phyloP scores from a whole-genome alignment of 1,140 invertebrate genomes.

The Cydia fagiglandana region DNA sequence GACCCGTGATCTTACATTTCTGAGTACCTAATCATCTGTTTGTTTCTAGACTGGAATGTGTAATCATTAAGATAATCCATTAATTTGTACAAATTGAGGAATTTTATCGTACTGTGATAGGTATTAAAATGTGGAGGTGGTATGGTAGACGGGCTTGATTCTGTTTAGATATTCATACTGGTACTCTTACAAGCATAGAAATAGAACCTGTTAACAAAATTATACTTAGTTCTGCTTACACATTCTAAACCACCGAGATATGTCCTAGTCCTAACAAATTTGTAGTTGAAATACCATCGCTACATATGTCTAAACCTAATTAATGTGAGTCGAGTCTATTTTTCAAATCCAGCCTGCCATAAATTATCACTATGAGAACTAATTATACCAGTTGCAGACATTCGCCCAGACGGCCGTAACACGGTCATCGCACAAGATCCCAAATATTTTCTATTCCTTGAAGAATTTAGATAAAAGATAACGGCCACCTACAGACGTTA shows the following conservation, averaged over 20 bases:
- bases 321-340: conserved; percentile 18
- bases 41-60: conserved; percentile 17
- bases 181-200: not conserved
- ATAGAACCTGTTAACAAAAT: too few relatives aligned
- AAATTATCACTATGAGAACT: conserved; percentile 39
- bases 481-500: not conserved
- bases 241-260: too few relatives aligned
- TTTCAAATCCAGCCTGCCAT: conserved; percentile 33
- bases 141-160: not conserved
- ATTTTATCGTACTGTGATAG: not conserved
- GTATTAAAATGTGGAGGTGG: not conserved
- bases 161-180: not conserved
- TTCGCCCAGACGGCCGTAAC: conserved; percentile 36
- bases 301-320: conserved; percentile 17
- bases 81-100: conserved; percentile 11
- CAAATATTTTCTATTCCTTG: conserved; percentile 34
- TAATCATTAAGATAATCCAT: conserved; percentile 9
- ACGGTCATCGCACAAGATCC: conserved; percentile 39
- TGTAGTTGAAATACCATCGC: too few relatives aligned
- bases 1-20: conserved; percentile 17
- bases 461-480: conserved; percentile 24
- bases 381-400: conserved; percentile 39
- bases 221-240: too few relatives aligned
- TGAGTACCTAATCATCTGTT: conserved; percentile 25
- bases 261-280: too few relatives aligned